phyloP scores from a whole-genome alignment of 2,113 vertebrate species.

The Tautogolabrus adspersus region DNA sequence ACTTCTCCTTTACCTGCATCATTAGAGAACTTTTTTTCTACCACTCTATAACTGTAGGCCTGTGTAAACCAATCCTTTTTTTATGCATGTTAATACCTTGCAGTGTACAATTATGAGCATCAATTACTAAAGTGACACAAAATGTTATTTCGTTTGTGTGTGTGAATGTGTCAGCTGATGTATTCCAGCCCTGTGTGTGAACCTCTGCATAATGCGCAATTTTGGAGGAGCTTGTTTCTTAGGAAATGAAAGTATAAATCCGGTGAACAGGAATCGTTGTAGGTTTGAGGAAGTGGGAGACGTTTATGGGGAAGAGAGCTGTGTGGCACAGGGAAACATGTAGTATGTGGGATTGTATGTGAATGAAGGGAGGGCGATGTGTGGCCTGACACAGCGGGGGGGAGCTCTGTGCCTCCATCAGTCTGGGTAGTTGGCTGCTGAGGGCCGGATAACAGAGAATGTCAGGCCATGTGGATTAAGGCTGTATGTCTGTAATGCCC shows the following conservation, averaged over 20 bases:
- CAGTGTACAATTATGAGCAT: not conserved
- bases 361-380: slow-evolving; percentile 43
- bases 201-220: slow-evolving; percentile 57
- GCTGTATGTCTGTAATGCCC: slow-evolving; percentile 74
- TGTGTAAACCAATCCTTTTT: not conserved
- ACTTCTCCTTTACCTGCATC: too few relatives aligned
- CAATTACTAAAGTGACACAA: not conserved
- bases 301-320: slow-evolving; percentile 56
- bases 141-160: not conserved
- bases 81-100: not conserved
- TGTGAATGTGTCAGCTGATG: slow-evolving; percentile 6
- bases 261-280: slow-evolving; percentile 55
- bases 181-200: slow-evolving; percentile 16
- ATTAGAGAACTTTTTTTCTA: not conserved
- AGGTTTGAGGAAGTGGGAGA: slow-evolving; percentile 74
- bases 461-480: slow-evolving; percentile 81
- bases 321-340: slow-evolving; percentile 28
- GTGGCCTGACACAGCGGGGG: slow-evolving; percentile 58
- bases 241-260: slow-evolving; percentile 40
- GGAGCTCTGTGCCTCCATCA: slow-evolving; percentile 51
- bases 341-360: slow-evolving; percentile 15
- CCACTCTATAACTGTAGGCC: not conserved
- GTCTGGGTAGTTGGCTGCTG: slow-evolving; percentile 57
- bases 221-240: slow-evolving; percentile 41
- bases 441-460: slow-evolving; percentile 71